Evolutionary conservation across 2,888 invertebrate genomes (phyloP).

Genomic region (Dendrolimus pini): DNA sequence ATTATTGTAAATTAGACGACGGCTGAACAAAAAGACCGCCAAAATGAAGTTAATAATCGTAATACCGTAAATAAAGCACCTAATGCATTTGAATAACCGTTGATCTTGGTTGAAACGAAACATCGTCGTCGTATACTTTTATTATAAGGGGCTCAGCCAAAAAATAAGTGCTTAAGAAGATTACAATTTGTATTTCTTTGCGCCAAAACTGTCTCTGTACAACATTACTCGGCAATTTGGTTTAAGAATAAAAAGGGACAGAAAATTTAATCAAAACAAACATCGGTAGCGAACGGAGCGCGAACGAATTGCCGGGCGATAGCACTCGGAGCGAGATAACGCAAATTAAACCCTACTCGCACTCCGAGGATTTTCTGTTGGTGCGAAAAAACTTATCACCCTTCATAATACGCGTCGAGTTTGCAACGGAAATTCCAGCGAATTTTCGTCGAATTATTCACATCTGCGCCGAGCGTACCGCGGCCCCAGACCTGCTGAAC

Average conservation of each 20-base stretch:
- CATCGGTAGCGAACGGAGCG: constrained; percentile 6
- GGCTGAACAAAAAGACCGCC: neutral
- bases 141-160: neutral
- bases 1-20: too few relatives aligned
- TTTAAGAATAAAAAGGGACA: constrained; percentile 6
- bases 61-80: neutral
- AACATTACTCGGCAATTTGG: constrained; percentile 3
- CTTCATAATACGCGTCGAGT: constrained; percentile 6
- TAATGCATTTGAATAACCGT: neutral
- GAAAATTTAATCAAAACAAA: constrained; percentile 19
- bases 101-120: neutral
- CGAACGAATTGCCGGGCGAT: constrained; percentile 16
- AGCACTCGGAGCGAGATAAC: constrained; percentile 17
- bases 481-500: constrained; percentile 6
- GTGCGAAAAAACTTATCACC: neutral
- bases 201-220: neutral
- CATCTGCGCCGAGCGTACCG: constrained; percentile 28
- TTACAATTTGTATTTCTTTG: neutral
- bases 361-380: constrained; percentile 14
- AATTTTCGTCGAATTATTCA: constrained; percentile 32
- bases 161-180: neutral
- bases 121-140: neutral
- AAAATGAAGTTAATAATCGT: neutral
- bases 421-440: constrained; percentile 8
- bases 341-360: constrained; percentile 20